Conservation (phyloP, 2,888 invertebrate genomes). For the Thysanoteuthis rhombus region DNA sequence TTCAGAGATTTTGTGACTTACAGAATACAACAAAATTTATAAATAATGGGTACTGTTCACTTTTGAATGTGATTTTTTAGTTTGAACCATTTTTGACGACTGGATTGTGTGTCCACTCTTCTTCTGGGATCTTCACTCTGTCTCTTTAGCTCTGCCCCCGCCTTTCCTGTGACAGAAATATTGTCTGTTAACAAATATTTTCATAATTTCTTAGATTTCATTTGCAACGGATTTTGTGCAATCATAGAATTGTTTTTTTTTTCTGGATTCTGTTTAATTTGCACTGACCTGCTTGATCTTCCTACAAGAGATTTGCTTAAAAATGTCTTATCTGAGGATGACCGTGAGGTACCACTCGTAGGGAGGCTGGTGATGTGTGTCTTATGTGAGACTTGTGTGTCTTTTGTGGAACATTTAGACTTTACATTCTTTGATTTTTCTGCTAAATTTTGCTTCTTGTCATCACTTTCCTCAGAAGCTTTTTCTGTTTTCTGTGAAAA, state of each 20-base stretch:
- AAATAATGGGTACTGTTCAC: too few relatives aligned
- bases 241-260: neutral
- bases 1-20: too few relatives aligned
- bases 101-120: too few relatives aligned
- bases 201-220: too few relatives aligned
- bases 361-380: neutral
- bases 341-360: neutral
- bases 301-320: neutral
- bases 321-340: neutral
- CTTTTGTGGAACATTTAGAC: neutral
- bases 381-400: neutral
- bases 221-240: too few relatives aligned
- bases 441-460: neutral
- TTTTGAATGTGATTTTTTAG: too few relatives aligned
- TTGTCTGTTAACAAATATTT: too few relatives aligned
- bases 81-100: too few relatives aligned
- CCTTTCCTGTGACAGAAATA: too few relatives aligned
- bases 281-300: neutral
- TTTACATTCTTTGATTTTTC: neutral
- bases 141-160: too few relatives aligned
- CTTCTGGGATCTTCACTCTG: too few relatives aligned
- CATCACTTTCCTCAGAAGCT: neutral
- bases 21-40: too few relatives aligned
- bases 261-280: neutral
- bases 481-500: neutral